A percentile compares a stretch with the other conserved stretches of the same genome.
Conservation (phyloP, 2,888 invertebrate species). For the Melieria omissa region DNA sequence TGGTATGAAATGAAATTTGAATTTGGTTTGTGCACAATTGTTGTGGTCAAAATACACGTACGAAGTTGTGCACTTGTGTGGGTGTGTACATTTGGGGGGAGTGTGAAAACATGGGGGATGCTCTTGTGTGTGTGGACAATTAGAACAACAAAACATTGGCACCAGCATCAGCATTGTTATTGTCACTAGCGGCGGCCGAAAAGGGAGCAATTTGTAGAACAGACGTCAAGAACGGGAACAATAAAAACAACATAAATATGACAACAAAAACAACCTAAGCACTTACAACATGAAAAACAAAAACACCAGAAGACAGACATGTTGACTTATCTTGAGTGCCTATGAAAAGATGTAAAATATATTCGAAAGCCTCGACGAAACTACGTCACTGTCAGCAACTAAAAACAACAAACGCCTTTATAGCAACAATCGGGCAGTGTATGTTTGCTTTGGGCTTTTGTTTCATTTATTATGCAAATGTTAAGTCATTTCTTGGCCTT, state of each 20-base stretch:
- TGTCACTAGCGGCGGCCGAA: too few species aligned
- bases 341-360: too few species aligned
- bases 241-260: too few species aligned
- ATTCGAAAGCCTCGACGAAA: too few species aligned
- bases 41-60: background rate
- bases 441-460: constrained; percentile 34
- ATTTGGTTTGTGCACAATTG: constrained; percentile 51
- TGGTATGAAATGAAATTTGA: constrained; percentile 58
- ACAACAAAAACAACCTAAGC: too few species aligned
- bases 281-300: too few species aligned
- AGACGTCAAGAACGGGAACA: too few species aligned
- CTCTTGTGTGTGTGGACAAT: constrained; percentile 21
- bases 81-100: background rate
- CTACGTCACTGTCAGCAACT: too few species aligned
- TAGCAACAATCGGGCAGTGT: background rate
- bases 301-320: background rate
- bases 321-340: background rate
- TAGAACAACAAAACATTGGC: constrained; percentile 31
- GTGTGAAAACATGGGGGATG: background rate
- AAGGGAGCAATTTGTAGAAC: too few species aligned
- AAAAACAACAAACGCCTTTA: too few species aligned
- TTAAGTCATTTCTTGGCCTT: constrained; percentile 13
- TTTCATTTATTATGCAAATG: constrained; percentile 46
- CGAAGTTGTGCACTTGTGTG: background rate
- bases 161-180: too few species aligned